These are phyloP conservation scores for Psix sp. DNA, from an alignment of 1,140 invertebrate genomes.

Conservation along the genomic window DNA sequence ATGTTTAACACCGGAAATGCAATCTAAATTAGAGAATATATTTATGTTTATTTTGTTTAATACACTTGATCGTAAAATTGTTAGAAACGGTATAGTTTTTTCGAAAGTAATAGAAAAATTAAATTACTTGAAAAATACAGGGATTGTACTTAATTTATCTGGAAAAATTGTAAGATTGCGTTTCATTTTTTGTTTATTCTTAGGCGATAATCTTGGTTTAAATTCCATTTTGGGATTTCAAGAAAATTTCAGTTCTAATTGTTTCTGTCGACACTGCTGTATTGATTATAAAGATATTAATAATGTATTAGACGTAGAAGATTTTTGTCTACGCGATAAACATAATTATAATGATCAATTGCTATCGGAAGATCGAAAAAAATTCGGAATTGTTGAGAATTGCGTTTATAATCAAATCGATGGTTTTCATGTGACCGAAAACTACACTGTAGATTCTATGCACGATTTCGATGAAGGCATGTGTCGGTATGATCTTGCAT, in stretches of 20 bases:
- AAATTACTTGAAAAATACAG: slow-evolving; percentile 19
- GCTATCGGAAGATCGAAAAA: not conserved
- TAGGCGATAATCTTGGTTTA: slow-evolving; percentile 42
- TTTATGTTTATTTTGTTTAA: slow-evolving; percentile 56
- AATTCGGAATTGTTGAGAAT: slow-evolving; percentile 63
- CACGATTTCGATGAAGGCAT: slow-evolving; percentile 72
- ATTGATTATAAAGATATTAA: slow-evolving; percentile 9
- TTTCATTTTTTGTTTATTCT: slow-evolving; percentile 26
- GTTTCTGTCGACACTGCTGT: slow-evolving; percentile 32
- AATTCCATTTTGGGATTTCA: slow-evolving; percentile 31
- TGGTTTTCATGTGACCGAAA: slow-evolving; percentile 68
- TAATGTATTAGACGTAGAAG: slow-evolving; percentile 3
- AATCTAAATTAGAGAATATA: slow-evolving; percentile 60
- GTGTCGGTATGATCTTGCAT: slow-evolving; percentile 64
- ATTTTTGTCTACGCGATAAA: slow-evolving; percentile 6
- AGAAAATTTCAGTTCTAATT: slow-evolving; percentile 28
- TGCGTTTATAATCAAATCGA: slow-evolving; percentile 64
- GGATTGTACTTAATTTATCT: slow-evolving; percentile 15
- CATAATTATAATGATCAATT: slow-evolving; percentile 20
- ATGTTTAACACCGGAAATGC: slow-evolving; percentile 57
- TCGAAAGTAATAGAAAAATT: slow-evolving; percentile 43
- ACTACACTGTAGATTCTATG: slow-evolving; percentile 69
- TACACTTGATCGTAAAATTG: slow-evolving; percentile 48
- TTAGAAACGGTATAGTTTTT: slow-evolving; percentile 44
- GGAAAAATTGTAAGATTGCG: slow-evolving; percentile 17